Conservation (phyloP, 2,113 vertebrate genomes). For the Mastomys coucha region DNA sequence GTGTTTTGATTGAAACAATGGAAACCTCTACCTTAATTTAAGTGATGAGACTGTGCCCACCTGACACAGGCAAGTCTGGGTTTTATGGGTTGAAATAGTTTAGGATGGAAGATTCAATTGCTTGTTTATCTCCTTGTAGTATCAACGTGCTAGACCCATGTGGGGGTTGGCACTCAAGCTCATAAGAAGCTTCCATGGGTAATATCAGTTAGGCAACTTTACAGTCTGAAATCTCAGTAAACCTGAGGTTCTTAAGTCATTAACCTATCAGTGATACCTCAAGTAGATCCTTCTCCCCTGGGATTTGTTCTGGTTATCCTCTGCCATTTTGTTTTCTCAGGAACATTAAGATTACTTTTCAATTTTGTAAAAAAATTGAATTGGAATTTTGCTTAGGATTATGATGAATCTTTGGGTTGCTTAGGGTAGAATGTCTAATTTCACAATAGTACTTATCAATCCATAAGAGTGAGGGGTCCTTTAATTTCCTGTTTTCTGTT, state of each 20-base stretch:
- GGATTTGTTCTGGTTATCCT: neutral
- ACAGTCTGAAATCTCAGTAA: neutral
- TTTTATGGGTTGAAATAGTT: neutral
- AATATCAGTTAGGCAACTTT: neutral
- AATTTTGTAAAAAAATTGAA: neutral
- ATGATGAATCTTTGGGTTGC: neutral
- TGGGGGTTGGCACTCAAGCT: neutral
- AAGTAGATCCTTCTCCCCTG: accelerated
- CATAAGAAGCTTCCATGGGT: neutral
- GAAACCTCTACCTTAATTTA: neutral
- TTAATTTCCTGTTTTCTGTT: neutral
- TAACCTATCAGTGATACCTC: neutral
- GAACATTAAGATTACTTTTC: neutral
- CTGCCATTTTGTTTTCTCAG: neutral
- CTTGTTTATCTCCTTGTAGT: too few relatives aligned
- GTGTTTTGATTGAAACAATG: neutral
- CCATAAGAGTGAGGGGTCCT: neutral
- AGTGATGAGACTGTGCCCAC: neutral
- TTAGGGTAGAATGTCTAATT: neutral
- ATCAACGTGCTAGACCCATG: neutral
- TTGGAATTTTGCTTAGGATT: neutral
- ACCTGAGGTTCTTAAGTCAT: too few relatives aligned
- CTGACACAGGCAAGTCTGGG: neutral
- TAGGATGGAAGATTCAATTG: neutral
- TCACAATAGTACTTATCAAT: too few relatives aligned